Evolutionary conservation across 2,888 invertebrate genomes (phyloP).

Genomic region (Morpho helenor): DNA sequence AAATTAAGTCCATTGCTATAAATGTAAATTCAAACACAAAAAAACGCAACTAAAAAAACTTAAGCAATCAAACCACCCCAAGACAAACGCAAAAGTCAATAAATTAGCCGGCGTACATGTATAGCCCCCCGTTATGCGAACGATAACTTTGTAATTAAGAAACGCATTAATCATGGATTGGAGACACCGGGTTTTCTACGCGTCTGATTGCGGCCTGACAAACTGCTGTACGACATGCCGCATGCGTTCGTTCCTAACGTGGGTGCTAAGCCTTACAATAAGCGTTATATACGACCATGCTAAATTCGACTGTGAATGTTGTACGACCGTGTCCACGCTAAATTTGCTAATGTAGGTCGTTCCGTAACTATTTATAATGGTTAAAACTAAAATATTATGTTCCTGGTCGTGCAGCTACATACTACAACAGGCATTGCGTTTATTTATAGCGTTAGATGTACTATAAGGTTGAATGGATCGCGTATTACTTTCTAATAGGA

Average conservation of each 20-base stretch:
- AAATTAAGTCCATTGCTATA: neutral
- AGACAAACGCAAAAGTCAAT: conserved; percentile 60
- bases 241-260: conserved; percentile 30
- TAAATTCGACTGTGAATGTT: conserved; percentile 23
- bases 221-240: conserved; percentile 66
- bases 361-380: conserved; percentile 19
- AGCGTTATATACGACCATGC: conserved; percentile 22
- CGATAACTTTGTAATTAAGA: conserved; percentile 77
- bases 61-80: conserved; percentile 37
- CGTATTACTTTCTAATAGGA: no score
- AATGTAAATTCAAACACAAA: conserved; percentile 8
- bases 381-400: conserved; percentile 20
- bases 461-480: no score
- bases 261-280: conserved; percentile 40
- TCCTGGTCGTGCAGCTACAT: conserved; percentile 10
- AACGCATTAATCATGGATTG: conserved; percentile 73
- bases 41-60: conserved; percentile 34
- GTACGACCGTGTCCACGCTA: conserved; percentile 22
- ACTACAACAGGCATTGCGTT: conserved; percentile 3
- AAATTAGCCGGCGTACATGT: conserved; percentile 70
- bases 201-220: conserved; percentile 66
- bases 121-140: conserved; percentile 45
- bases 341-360: conserved; percentile 24
- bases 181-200: conserved; percentile 49
- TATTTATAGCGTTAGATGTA: no score